Conservation (phyloP, 2,113 vertebrate genomes). For the Syngnathus floridae region DNA sequence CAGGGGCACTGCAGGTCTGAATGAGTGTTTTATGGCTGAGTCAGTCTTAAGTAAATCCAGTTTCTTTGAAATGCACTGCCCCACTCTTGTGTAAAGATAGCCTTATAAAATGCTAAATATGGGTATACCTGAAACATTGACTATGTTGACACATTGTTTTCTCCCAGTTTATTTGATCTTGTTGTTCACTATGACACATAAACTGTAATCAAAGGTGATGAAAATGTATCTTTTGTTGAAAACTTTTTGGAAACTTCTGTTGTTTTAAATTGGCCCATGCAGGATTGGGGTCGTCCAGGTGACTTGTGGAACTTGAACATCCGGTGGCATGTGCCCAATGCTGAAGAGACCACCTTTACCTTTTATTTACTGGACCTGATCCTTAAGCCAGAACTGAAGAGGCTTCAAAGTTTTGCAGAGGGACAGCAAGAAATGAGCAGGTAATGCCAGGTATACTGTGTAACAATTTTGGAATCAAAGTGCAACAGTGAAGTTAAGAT, state of each 20-base stretch:
- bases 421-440: slow-evolving; percentile 89
- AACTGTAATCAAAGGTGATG: not conserved
- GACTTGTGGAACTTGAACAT: slow-evolving; percentile 91
- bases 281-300: slow-evolving; percentile 98
- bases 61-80: not conserved
- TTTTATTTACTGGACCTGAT: slow-evolving; percentile 88
- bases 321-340: slow-evolving; percentile 89
- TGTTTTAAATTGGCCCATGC: slow-evolving; percentile 9
- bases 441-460: slow-evolving; percentile 48
- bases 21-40: not conserved
- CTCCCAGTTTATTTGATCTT: not conserved
- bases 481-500: not conserved
- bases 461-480: not conserved
- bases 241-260: not conserved
- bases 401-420: slow-evolving; percentile 76
- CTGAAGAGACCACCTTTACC: slow-evolving; percentile 81
- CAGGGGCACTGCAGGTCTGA: not conserved
- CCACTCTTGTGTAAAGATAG: not conserved
- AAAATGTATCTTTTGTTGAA: not conserved
- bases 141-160: too few relatives aligned
- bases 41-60: not conserved
- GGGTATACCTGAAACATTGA: not conserved
- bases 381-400: slow-evolving; percentile 87
- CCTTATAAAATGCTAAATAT: not conserved
- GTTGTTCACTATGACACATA: not conserved